phyloP scores from a whole-genome alignment of 2,797 vertebrate genomes.

The Lithobates sylvaticus region DNA sequence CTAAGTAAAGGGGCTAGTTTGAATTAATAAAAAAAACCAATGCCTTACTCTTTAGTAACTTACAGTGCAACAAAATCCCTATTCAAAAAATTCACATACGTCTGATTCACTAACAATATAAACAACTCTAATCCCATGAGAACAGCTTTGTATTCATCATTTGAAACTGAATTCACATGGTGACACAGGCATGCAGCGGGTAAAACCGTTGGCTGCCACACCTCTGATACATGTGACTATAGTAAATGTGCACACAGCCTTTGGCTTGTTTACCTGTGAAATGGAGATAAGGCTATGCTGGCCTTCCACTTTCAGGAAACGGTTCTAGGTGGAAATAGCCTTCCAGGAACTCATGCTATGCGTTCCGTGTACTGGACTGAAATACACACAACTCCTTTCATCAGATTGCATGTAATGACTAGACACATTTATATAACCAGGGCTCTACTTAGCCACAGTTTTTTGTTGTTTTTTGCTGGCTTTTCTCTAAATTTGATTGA shows the following conservation, averaged over 20 bases:
- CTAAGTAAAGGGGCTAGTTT: too few species aligned
- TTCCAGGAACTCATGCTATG: constrained; percentile 40
- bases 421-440: constrained; percentile 12
- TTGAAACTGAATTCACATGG: neutral
- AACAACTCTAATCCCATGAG: too few species aligned
- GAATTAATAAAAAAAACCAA: too few species aligned
- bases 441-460: neutral
- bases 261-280: constrained; percentile 34
- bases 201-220: neutral
- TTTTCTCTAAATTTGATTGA: neutral
- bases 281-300: constrained; percentile 18
- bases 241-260: neutral
- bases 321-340: constrained; percentile 27
- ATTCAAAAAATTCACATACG: too few species aligned
- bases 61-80: too few species aligned
- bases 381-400: constrained; percentile 3
- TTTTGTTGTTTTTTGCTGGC: neutral
- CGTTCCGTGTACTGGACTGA: constrained; percentile 15
- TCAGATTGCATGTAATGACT: neutral
- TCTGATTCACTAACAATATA: too few species aligned
- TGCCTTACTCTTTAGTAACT: too few species aligned
- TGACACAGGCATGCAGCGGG: neutral
- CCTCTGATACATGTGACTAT: neutral
- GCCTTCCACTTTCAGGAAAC: constrained; percentile 39
- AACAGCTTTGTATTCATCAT: too few species aligned